Evolutionary conservation across 2,888 invertebrate genomes (phyloP).

Genomic region (Pollenia amentaria): DNA sequence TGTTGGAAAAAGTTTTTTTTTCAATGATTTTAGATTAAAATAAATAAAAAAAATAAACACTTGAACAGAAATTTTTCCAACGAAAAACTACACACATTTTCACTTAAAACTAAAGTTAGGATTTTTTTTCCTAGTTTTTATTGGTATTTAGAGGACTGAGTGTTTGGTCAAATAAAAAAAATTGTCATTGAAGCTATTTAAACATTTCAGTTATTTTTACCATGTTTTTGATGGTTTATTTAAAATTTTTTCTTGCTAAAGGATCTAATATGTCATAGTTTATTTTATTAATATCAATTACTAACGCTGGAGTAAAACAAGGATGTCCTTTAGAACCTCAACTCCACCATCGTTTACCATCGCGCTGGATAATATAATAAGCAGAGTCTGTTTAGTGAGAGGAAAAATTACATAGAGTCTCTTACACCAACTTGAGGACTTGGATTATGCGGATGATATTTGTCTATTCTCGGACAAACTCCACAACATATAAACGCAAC

Average conservation of each 20-base stretch:
- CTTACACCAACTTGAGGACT: no score
- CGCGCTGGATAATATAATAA: no score
- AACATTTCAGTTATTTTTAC: slow-evolving; percentile 49
- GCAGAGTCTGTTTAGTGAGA: no score
- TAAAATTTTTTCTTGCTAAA: no score
- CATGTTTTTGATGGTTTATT: not conserved
- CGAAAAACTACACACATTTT: slow-evolving; percentile 59
- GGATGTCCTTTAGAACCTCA: no score
- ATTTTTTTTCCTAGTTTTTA: slow-evolving; percentile 13
- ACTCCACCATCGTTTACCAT: no score
- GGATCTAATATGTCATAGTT: not conserved
- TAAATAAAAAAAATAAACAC: slow-evolving; percentile 18
- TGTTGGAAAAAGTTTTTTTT: slow-evolving; percentile 49
- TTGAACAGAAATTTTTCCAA: slow-evolving; percentile 16
- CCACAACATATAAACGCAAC: no score
- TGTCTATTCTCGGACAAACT: no score
- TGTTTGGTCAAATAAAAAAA: slow-evolving; percentile 9
- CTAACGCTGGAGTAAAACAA: no score
- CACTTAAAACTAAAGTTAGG: slow-evolving; percentile 53
- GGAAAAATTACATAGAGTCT: no score
- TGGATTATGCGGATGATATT: no score
- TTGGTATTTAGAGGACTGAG: not conserved
- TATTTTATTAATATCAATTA: no score
- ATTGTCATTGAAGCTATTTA: slow-evolving; percentile 62
- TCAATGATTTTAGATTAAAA: slow-evolving; percentile 23